phyloP scores from a whole-genome alignment of 2,797 vertebrate species.

The Mycteria americana region DNA sequence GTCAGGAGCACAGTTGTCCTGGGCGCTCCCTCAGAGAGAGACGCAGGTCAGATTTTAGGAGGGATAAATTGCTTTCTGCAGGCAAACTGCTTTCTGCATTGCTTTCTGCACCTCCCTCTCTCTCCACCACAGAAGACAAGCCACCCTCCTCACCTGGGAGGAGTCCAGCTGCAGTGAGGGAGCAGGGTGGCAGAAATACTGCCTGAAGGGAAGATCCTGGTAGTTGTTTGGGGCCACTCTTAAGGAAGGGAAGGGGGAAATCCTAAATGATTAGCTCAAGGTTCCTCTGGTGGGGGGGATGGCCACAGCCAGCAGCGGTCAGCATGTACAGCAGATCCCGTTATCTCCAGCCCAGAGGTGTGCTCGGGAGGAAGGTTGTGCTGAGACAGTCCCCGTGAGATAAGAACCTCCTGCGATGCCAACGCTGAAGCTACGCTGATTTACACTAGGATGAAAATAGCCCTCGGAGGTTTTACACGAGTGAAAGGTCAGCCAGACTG shows the following conservation, averaged over 20 bases:
- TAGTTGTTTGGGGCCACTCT: neutral
- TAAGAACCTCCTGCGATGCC: slow-evolving; percentile 14
- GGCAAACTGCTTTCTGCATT: neutral
- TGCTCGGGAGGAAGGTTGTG: neutral
- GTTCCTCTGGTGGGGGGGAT: neutral
- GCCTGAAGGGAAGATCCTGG: neutral
- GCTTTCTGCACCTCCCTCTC: neutral
- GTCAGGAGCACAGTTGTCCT: neutral
- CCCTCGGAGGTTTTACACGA: neutral
- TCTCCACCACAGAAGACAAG: neutral
- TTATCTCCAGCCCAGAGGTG: neutral
- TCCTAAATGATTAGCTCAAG: neutral
- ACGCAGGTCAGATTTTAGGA: neutral
- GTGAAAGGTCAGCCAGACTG: slow-evolving; percentile 26
- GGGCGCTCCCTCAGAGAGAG: neutral
- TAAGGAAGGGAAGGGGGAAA: neutral
- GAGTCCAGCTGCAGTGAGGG: neutral
- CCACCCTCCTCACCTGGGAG: neutral
- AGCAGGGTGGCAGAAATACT: neutral
- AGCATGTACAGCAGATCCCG: neutral
- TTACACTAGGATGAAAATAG: slow-evolving; percentile 41
- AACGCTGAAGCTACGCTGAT: neutral
- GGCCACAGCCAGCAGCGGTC: neutral
- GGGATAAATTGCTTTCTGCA: neutral
- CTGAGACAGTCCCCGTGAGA: neutral